These are phyloP conservation scores for Trilocha varians DNA, from an alignment of 2,888 invertebrate genomes.

Conservation along the genomic window DNA sequence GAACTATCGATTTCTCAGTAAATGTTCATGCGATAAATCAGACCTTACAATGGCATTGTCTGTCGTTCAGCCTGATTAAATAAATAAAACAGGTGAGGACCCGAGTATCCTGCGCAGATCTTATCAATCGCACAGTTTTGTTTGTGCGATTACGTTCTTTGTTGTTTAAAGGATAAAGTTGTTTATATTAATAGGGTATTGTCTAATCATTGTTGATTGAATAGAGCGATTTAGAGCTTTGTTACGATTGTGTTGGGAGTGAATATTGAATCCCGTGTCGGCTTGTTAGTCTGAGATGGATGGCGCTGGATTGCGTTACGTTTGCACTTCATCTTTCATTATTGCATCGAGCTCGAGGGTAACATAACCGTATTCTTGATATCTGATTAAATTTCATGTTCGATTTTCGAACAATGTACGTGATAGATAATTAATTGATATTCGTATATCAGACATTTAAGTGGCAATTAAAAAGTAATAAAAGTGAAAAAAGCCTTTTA, in stretches of 20 bases:
- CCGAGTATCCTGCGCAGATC: conserved; percentile 54
- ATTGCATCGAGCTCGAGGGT: neutral
- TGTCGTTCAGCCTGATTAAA: conserved; percentile 67
- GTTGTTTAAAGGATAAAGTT: conserved; percentile 24
- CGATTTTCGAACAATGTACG: too few relatives aligned
- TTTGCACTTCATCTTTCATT: conserved; percentile 33
- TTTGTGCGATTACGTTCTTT: conserved; percentile 38
- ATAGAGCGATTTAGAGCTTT: conserved; percentile 26
- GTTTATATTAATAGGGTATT: conserved; percentile 27
- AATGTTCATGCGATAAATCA: conserved; percentile 54
- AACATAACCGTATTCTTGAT: too few relatives aligned
- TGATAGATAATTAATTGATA: too few relatives aligned
- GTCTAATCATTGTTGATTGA: conserved; percentile 14
- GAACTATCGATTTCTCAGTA: conserved; percentile 28
- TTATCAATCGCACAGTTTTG: conserved; percentile 60
- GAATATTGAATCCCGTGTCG: conserved; percentile 22
- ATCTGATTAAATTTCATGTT: too few relatives aligned
- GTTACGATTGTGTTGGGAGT: conserved; percentile 26
- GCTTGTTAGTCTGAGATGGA: conserved; percentile 29
- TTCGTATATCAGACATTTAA: too few relatives aligned
- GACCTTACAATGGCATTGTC: conserved; percentile 69
- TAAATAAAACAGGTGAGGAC: conserved; percentile 68
- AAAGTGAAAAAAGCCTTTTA: too few relatives aligned
- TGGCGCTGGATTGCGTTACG: conserved; percentile 30
- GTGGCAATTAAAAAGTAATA: too few relatives aligned